Evolutionary conservation across 2,797 vertebrate species (phyloP), one percentile per base, ranked within the genome.

Genomic region (Notamacropus eugenii): DNA sequence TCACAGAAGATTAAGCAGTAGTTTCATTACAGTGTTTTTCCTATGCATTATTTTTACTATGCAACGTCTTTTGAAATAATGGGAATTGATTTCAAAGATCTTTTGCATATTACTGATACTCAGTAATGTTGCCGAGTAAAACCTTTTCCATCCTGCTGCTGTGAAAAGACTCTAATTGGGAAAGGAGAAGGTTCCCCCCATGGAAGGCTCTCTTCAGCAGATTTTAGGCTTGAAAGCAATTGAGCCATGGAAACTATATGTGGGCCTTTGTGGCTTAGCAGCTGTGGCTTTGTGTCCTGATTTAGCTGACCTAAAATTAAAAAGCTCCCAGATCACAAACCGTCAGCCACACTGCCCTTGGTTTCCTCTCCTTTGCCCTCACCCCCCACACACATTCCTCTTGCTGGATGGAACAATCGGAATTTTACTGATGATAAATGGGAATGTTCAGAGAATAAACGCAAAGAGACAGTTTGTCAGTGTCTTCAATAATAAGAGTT

Each of bases 241-340:
- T 97, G 98, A 98, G 98, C 97, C 97, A 97, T 93, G 96, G 96
- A 95, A 98, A 95, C 97, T 97, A 54, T 95, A 97, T 97, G 98
- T 97, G 97, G 97, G 97, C 97, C 98, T 98, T 98, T 98, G 98
- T 98, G 98, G 98, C 82, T 98, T 97, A 97, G 98, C 98, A 98
- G 98, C 98, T 98, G 98, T 96, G 97, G 97, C 96, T 98, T 96
- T 96, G 98, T 98, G 98, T 98, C 98, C 98, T 97, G 97, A 98
- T 98, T 98, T 98, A 97, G 46, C 96, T 98, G 98, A 98, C 98
- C 98, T 98, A 97, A 97, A 98, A 98, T 98, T 97, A 97, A 98
- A 96, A n/a, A 31, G 96, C 98, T 98, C 98, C 98, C 97, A 96
- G 97, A 97, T 98, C 98, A 93, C 98, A 96, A 97, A 96, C 98